Base-by-base conservation (phyloP, 2,888 invertebrate genomes). In the Ormyrus nitidulus region DNA sequence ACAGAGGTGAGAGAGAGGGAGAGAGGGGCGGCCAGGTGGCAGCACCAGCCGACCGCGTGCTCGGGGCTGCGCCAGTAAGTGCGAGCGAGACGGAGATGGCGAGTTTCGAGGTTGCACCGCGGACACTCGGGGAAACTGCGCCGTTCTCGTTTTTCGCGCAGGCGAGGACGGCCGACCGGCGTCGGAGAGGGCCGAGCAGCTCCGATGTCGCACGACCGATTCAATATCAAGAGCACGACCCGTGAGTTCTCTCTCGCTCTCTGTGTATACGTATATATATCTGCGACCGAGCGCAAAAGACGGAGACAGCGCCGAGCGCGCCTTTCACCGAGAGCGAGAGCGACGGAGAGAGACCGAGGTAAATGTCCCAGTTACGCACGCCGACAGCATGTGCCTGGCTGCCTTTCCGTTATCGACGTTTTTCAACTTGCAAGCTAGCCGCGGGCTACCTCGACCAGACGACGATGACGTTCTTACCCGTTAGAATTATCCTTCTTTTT, bases 201-300 rank as follows among this genome's bases (percentile, higher is more conserved):
- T 81, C 79, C 81, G 81, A 83, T 81, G 81, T 80, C 77, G 66
- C 66, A 34, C 79, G 79, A 83, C n/a, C 68, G 66, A 81, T 81
- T 81, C 79, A 83, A 81, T 83, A 83, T 81, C 83, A 83, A 83
- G 81, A 77, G 82, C 81, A 81, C 77, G 76, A 82, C 77, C 78
- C 61, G 75, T 19, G 10, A 44, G 58, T 5, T 13, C 65, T 19
- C 19, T 19, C 19, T 19, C 19, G 19, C 19, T 19, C 19, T 19
- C 19, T 19, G 19, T 19, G 19, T 19, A 19, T 19, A 19, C 19
- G 19, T 19, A 19, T 19, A 19, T 19, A 19, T 19, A 19, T 19
- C 19, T 19, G 19, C 19, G 19, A 19, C 19, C 19, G 19, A 19
- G 19, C 19, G 19, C 19, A 19, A 19, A 19, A 19, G 19, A 19